Percentiles rank a stretch among this genome's conserved stretches.
These are phyloP conservation scores for Callinectes sapidus DNA, from an alignment of 2,888 invertebrate genomes.

Conservation along the genomic window DNA sequence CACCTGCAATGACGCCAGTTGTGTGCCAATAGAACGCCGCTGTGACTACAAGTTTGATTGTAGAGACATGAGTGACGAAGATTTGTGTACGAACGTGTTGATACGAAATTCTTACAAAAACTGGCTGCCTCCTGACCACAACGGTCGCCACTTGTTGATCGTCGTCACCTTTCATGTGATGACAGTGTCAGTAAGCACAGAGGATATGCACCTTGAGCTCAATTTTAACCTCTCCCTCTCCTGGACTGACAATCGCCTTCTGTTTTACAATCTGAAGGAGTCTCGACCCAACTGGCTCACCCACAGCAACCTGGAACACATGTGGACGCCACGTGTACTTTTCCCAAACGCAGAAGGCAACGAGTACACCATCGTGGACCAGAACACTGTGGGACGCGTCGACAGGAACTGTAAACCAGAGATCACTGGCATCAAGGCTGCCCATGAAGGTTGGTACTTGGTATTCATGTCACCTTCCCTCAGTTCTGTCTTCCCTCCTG, in stretches of 20 bases:
- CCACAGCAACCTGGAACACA: not conserved
- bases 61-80: slow-evolving; percentile 66
- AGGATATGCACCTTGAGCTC: slow-evolving; percentile 55
- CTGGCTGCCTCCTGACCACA: slow-evolving; percentile 50
- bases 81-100: slow-evolving; percentile 45
- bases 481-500: not conserved
- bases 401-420: not conserved
- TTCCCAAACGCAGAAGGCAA: slow-evolving; percentile 63
- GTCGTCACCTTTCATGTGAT: not conserved
- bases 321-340: slow-evolving; percentile 64
- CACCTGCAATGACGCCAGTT: slow-evolving; percentile 69
- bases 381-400: slow-evolving; percentile 17
- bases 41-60: slow-evolving; percentile 71
- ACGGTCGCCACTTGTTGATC: not conserved
- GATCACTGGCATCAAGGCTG: not conserved
- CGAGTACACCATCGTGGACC: slow-evolving; percentile 49
- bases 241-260: slow-evolving; percentile 61
- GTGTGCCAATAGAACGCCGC: slow-evolving; percentile 58
- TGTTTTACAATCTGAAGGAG: slow-evolving; percentile 64
- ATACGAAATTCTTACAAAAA: slow-evolving; percentile 56
- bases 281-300: slow-evolving; percentile 59
- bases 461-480: not conserved
- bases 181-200: slow-evolving; percentile 26
- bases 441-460: slow-evolving; percentile 35
- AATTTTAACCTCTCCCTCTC: slow-evolving; percentile 43